A percentile compares a stretch with the other conserved stretches of the same genome.
These are phyloP conservation scores for Diploptera punctata DNA, from an alignment of 2,888 invertebrate species.

Conservation along the genomic window DNA sequence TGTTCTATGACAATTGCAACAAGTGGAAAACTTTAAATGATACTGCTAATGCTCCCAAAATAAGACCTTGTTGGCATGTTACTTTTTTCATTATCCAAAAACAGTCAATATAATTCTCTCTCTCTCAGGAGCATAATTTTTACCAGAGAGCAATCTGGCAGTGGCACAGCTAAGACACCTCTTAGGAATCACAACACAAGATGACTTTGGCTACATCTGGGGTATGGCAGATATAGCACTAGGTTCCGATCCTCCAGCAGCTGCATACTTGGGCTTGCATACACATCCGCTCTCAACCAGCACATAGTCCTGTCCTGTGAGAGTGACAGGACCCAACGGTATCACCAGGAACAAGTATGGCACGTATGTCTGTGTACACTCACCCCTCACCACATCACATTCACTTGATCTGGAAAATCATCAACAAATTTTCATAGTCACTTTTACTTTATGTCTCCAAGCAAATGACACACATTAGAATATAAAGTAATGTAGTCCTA, in stretches of 20 bases:
- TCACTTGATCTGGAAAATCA: conserved; percentile 79
- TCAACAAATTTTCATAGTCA: no score
- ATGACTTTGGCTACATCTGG: neutral
- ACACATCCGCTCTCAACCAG: conserved; percentile 94
- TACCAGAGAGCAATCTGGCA: no score
- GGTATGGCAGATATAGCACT: conserved; percentile 37
- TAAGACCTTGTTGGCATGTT: no score
- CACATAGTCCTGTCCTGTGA: conserved; percentile 94
- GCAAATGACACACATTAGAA: no score
- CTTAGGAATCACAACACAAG: neutral
- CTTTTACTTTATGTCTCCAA: no score
- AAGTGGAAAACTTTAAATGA: no score
- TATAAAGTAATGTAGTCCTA: no score
- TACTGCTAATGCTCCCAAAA: no score
- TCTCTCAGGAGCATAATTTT: no score
- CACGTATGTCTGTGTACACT: conserved; percentile 91
- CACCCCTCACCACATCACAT: conserved; percentile 87
- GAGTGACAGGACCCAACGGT: conserved; percentile 86
- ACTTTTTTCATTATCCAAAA: no score
- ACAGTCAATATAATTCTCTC: no score
- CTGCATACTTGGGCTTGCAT: conserved; percentile 69
- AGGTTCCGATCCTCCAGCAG: conserved; percentile 18
- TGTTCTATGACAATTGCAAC: no score
- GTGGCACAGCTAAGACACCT: neutral
- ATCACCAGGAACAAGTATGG: conserved; percentile 91